Evolutionary conservation across 2,797 vertebrate species (phyloP).

Genomic region (Sebastiscus albofasciatus): DNA sequence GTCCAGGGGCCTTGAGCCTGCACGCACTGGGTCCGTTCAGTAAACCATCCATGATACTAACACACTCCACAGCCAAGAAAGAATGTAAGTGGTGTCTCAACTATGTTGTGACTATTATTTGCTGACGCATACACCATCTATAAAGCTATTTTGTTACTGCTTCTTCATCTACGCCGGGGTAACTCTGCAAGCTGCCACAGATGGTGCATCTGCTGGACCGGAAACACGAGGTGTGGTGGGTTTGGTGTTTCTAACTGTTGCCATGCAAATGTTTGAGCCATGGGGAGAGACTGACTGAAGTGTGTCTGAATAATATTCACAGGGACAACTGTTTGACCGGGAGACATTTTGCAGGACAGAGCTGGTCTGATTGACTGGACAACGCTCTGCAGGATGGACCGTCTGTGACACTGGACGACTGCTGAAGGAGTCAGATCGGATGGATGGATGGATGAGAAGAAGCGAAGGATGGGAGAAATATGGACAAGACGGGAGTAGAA

Average conservation of each 20-base stretch:
- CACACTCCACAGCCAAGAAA: neutral
- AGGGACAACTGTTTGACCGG: slow-evolving; percentile 32
- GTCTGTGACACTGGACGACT: neutral
- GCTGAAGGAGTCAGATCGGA: neutral
- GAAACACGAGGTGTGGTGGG: slow-evolving; percentile 51
- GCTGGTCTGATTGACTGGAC: slow-evolving; percentile 24
- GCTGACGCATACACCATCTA: slow-evolving; percentile 1
- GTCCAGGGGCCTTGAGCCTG: neutral
- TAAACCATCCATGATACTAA: neutral
- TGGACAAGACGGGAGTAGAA: neutral
- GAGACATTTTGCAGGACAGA: slow-evolving; percentile 14
- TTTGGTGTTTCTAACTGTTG: slow-evolving; percentile 50
- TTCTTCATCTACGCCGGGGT: slow-evolving; percentile 19
- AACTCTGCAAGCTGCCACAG: slow-evolving; percentile 54
- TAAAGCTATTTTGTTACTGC: slow-evolving; percentile 20
- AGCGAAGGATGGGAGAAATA: neutral
- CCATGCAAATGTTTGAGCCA: slow-evolving; percentile 41
- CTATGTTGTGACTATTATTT: neutral
- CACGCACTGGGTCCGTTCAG: neutral
- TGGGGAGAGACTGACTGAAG: slow-evolving; percentile 13
- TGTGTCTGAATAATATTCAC: slow-evolving; percentile 40
- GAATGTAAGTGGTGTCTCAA: slow-evolving; percentile 4
- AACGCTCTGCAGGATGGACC: slow-evolving; percentile 1
- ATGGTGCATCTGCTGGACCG: slow-evolving; percentile 56
- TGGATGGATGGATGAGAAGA: neutral